Percentiles rank a stretch among this genome's conserved stretches.
These are phyloP conservation scores for Anthopleura sola DNA, from an alignment of 64 coral and sea anemone species.

Conservation along the genomic window DNA sequence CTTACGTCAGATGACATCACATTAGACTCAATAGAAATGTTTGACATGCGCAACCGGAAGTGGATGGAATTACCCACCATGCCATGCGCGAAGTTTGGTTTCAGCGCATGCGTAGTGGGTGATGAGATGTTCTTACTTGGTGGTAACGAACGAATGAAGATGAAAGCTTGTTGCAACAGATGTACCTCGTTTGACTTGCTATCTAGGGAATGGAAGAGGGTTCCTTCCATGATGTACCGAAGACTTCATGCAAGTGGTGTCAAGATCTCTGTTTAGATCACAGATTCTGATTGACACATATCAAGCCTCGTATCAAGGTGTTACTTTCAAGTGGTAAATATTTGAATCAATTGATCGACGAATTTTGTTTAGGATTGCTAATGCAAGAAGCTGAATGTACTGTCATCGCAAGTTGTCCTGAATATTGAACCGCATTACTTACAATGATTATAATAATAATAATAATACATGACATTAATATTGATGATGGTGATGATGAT, in stretches of 20 bases:
- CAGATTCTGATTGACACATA: background rate
- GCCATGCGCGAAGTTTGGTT: conserved; percentile 63
- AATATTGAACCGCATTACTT: background rate
- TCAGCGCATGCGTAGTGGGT: conserved; percentile 42
- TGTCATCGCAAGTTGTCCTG: too few relatives aligned
- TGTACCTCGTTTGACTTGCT: conserved; percentile 55
- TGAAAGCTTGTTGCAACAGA: conserved; percentile 56
- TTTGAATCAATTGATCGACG: background rate
- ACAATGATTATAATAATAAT: background rate
- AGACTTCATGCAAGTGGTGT: conserved; percentile 41
- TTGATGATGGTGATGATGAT: too few relatives aligned
- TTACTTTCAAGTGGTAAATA: background rate
- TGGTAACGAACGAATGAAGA: conserved; percentile 62
- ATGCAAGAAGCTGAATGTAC: background rate
- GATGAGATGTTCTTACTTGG: conserved; percentile 57
- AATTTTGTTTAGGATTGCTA: background rate
- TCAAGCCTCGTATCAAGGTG: background rate
- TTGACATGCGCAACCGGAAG: conserved; percentile 67
- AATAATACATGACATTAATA: background rate
- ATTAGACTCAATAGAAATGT: conserved; percentile 64
- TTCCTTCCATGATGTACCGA: conserved; percentile 39
- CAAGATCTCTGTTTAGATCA: conserved; percentile 30
- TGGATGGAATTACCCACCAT: conserved; percentile 74
- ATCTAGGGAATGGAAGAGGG: conserved; percentile 37
- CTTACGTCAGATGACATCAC: conserved; percentile 53